Base-by-base conservation (phyloP, 2,888 invertebrate genomes). In the Ommatoiulus sabulosus region DNA sequence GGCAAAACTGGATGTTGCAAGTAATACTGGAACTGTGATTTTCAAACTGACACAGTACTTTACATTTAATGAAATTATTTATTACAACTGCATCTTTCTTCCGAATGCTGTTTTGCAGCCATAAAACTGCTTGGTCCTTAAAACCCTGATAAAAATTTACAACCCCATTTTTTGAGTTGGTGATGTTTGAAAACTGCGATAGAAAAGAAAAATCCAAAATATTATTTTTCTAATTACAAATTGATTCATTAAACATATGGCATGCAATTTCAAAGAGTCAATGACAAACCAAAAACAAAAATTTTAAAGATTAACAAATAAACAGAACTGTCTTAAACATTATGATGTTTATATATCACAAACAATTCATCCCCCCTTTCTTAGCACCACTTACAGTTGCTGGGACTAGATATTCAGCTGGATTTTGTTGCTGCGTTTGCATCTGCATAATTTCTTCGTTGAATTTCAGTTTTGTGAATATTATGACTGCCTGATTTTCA, bases 41-140 rank as follows among this genome's bases (percentile, higher is more conserved):
- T 44, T 86, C 86, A 35, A 88, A 88, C 20, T 43, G 44, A 44
- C 85, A 88, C 20, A 48, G 35, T 52, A 43, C 85, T 86, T 46
- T 84, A 17, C 48, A 88, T 24, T 24, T 52, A 12, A 88, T 17
- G 44, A 86, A 57, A 17, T 44, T 46, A 87, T 52, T 44, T 48
- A 48, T 12, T n/a, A 44, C 44, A 46, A 84, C 20, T 20, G 84
- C 84, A 12, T 84, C 80, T 44, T 88, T 80, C 8, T 72, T 72
- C 24, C 24, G 72, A 24, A 72, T 24, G 10, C 8, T 7, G 24
- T 72, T 72, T n/a, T 72, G 24, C 72, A 72, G 24, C 72, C 72
- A 72, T 12, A 72, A 24, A 24, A 72, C 72, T 72, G 72, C 72
- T 72, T 72, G 72, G 8, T 72, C 24, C 20, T 20, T 72, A 12